Conservation (phyloP, 2,113 vertebrate species). For the Dermatemys mawii region DNA sequence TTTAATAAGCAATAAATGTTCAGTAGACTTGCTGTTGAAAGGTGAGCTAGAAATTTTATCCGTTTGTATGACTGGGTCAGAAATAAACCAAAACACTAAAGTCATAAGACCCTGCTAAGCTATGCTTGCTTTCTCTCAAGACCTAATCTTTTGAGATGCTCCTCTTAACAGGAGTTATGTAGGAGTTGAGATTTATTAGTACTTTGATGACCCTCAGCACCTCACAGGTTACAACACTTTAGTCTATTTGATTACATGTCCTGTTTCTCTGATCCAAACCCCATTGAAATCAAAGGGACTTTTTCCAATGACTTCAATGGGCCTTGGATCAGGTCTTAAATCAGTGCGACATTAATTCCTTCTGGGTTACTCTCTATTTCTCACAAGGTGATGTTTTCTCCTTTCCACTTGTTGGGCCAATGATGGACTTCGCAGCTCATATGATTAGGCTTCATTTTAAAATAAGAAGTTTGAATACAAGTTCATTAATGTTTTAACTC, state of each 20-base stretch:
- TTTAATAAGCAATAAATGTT: background rate
- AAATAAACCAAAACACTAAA: background rate
- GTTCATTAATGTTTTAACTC: background rate
- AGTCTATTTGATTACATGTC: background rate
- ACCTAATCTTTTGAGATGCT: background rate
- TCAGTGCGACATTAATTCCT: fast-evolving
- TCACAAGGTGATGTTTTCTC: background rate
- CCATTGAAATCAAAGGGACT: background rate
- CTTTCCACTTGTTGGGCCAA: background rate
- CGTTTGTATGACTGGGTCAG: background rate
- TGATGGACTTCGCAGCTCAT: background rate
- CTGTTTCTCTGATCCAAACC: background rate
- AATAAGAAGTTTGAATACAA: background rate
- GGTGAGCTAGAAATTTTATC: background rate
- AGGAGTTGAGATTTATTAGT: background rate
- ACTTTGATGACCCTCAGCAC: background rate
- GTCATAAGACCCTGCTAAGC: background rate
- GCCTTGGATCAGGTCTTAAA: background rate
- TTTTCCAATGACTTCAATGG: background rate
- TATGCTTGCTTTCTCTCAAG: background rate
- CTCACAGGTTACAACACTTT: background rate
- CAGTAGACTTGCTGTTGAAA: background rate
- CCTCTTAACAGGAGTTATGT: background rate
- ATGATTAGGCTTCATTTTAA: background rate
- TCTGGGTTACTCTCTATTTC: fast-evolving